Evolutionary conservation across 2,888 invertebrate species (phyloP).

Genomic region (Andrena praecox): DNA sequence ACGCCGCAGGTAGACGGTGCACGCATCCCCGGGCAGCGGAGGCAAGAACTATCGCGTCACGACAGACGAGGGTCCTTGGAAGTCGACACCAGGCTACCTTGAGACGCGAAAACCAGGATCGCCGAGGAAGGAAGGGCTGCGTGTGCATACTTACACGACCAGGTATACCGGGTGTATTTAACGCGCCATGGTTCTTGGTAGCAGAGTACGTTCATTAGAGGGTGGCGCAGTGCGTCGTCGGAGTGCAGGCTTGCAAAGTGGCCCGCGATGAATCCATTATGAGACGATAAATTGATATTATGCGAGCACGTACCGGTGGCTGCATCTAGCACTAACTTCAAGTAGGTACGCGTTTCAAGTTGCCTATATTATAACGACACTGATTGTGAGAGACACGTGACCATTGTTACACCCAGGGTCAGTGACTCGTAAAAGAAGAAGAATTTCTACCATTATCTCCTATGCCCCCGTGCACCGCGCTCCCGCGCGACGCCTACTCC

Average conservation of each 20-base stretch:
- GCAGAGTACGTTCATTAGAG: not conserved
- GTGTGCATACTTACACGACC: slow-evolving; percentile 30
- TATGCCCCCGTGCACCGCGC: not conserved
- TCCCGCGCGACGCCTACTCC: not conserved
- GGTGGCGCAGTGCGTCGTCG: not conserved
- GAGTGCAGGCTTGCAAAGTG: slow-evolving; percentile 12
- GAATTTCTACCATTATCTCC: not conserved
- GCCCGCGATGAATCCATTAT: slow-evolving; percentile 21
- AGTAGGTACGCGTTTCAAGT: not conserved
- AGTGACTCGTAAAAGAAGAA: no score
- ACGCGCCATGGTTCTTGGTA: not conserved
- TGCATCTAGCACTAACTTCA: not conserved
- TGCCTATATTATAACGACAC: not conserved
- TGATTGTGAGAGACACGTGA: no score
- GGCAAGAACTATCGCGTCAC: slow-evolving; percentile 65
- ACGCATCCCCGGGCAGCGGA: slow-evolving; percentile 44
- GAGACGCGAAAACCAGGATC: slow-evolving; percentile 67
- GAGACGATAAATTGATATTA: slow-evolving; percentile 8
- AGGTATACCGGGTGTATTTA: slow-evolving; percentile 34
- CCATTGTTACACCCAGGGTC: no score
- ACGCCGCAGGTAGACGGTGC: slow-evolving; percentile 51
- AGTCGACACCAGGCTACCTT: slow-evolving; percentile 71
- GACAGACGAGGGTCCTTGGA: slow-evolving; percentile 69
- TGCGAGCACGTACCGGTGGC: not conserved
- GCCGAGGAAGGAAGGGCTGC: slow-evolving; percentile 35